phyloP scores from a whole-genome alignment of 1,140 invertebrate genomes.

The Euwallacea similis region DNA sequence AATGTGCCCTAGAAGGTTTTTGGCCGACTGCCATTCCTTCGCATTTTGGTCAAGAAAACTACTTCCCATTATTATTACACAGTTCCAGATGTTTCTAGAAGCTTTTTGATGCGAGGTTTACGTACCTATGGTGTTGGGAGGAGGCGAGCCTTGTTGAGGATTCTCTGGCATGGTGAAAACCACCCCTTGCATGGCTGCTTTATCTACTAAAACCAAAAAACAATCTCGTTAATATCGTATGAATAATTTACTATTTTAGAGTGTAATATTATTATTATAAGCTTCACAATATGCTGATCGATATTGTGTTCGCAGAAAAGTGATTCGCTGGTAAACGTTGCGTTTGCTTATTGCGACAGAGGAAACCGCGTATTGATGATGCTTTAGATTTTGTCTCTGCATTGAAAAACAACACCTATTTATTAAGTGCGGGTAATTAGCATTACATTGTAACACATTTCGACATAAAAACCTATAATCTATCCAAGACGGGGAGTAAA shows the following conservation, averaged over 20 bases:
- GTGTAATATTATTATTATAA: neutral
- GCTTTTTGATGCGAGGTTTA: neutral
- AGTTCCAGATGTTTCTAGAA: too few relatives aligned
- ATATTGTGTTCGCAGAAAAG: slow-evolving; percentile 17
- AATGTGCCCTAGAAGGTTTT: too few relatives aligned
- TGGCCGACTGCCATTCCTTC: too few relatives aligned
- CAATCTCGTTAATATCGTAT: slow-evolving; percentile 18
- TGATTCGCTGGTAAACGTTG: slow-evolving; percentile 23
- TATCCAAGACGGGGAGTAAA: too few relatives aligned
- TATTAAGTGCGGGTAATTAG: too few relatives aligned
- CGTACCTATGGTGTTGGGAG: slow-evolving; percentile 49
- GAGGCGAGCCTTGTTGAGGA: slow-evolving; percentile 50
- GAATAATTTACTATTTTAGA: too few relatives aligned
- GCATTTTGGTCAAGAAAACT: too few relatives aligned
- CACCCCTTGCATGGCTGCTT: slow-evolving; percentile 52
- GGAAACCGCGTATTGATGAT: slow-evolving; percentile 4
- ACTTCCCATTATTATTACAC: too few relatives aligned
- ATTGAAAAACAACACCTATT: neutral
- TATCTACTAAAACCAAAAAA: slow-evolving; percentile 48
- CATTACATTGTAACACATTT: too few relatives aligned
- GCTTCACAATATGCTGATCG: slow-evolving; percentile 7
- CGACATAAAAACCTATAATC: too few relatives aligned
- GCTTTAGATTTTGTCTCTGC: neutral
- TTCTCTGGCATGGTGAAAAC: slow-evolving; percentile 48
- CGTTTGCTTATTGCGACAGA: neutral